These are phyloP conservation scores for Tetranychus urticae DNA, from an alignment of 1,140 invertebrate species.

Conservation along the genomic window DNA sequence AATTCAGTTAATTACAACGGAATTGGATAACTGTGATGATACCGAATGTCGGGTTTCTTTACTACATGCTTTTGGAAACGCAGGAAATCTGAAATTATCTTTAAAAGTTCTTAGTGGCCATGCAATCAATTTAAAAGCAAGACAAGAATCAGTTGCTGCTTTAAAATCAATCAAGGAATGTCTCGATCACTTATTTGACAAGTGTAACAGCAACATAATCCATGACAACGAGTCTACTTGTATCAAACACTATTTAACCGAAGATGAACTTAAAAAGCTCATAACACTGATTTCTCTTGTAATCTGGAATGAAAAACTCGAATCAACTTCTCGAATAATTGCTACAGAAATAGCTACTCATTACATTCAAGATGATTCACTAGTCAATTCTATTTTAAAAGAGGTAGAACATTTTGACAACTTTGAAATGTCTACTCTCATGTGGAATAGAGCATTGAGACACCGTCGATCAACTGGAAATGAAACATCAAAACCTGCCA, in stretches of 20 bases:
- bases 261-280: no score
- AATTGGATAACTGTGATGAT: slow-evolving; percentile 7
- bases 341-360: slow-evolving; percentile 44
- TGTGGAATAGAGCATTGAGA: slow-evolving; percentile 4
- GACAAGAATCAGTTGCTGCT: slow-evolving; percentile 9
- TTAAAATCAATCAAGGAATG: slow-evolving; percentile 7
- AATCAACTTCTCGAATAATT: slow-evolving; percentile 42
- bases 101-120: slow-evolving; percentile 3
- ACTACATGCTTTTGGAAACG: slow-evolving; percentile 7
- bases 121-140: background rate
- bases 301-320: slow-evolving; percentile 22
- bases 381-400: slow-evolving; percentile 1
- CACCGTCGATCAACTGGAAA: background rate
- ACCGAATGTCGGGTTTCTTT: slow-evolving; percentile 6
- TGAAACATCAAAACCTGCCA: background rate
- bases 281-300: background rate
- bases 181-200: background rate
- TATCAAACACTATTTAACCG: no score
- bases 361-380: slow-evolving; percentile 11
- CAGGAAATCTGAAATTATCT: slow-evolving; percentile 1
- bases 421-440: slow-evolving; percentile 8
- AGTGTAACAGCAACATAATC: background rate
- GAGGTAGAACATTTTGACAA: slow-evolving; percentile 9
- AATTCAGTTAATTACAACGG: background rate
- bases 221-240: background rate